phyloP scores from a whole-genome alignment of 2,113 vertebrate genomes.

The Anhinga anhinga region DNA sequence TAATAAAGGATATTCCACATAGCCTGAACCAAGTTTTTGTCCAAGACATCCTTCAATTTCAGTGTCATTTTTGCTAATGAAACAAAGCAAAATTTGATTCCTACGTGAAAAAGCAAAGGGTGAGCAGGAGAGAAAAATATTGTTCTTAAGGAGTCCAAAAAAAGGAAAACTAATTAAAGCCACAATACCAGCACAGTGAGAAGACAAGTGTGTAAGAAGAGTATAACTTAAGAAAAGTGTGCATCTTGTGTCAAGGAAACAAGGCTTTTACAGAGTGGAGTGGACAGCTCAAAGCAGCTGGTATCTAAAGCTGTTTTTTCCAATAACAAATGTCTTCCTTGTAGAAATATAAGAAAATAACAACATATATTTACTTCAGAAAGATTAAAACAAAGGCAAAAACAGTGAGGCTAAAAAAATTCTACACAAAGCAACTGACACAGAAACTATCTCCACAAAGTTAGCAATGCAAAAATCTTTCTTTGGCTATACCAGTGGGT shows the following conservation, averaged over 20 bases:
- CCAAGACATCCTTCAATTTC: not conserved
- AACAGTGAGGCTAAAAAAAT: not conserved
- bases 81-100: not conserved
- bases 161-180: not conserved
- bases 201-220: not conserved
- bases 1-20: not conserved
- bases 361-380: not conserved
- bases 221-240: not conserved
- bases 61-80: not conserved
- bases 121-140: not conserved
- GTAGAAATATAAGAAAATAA: not conserved
- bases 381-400: conserved; percentile 6
- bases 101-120: not conserved
- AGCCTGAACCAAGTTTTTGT: not conserved
- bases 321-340: not conserved
- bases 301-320: not conserved
- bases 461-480: not conserved
- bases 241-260: not conserved
- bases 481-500: not conserved
- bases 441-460: not conserved
- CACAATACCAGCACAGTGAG: not conserved
- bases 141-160: not conserved
- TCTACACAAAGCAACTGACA: not conserved
- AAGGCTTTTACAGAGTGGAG: not conserved
- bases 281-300: not conserved